These are phyloP conservation scores for Labia minor DNA, from an alignment of 2,888 invertebrate genomes.

Conservation along the genomic window DNA sequence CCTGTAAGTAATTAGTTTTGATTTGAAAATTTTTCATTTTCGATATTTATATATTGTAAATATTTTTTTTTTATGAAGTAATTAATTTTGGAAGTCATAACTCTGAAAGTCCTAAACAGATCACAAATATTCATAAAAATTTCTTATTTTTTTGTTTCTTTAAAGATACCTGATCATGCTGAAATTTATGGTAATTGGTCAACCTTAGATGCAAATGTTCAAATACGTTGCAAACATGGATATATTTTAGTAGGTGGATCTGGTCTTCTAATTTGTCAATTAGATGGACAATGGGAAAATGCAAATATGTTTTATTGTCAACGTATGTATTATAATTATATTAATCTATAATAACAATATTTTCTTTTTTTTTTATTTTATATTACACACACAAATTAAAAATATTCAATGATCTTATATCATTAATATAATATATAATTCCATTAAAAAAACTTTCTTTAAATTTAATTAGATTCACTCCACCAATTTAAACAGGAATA, in stretches of 20 bases:
- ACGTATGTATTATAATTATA: constrained; percentile 35
- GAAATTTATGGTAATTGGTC: not conserved
- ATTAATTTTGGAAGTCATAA: too few relatives aligned
- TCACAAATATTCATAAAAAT: too few relatives aligned
- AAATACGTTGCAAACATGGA: constrained; percentile 18
- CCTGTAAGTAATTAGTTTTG: not conserved
- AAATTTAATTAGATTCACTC: too few relatives aligned
- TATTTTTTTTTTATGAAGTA: not conserved
- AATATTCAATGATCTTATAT: too few relatives aligned
- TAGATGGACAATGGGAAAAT: constrained; percentile 43
- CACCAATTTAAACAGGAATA: too few relatives aligned
- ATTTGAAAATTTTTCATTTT: not conserved
- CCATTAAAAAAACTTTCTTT: too few relatives aligned
- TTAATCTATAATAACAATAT: too few relatives aligned
- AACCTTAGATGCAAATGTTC: not conserved
- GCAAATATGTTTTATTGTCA: constrained; percentile 36
- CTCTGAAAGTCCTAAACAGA: too few relatives aligned
- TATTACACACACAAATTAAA: too few relatives aligned
- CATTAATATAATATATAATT: too few relatives aligned
- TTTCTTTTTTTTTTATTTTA: too few relatives aligned
- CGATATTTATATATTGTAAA: not conserved
- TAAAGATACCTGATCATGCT: not conserved
- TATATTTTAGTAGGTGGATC: constrained; percentile 31
- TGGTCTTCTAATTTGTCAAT: constrained; percentile 38
- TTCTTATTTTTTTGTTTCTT: too few relatives aligned